phyloP scores from a whole-genome alignment of 2,888 invertebrate genomes.

The Microchrysa polita region DNA sequence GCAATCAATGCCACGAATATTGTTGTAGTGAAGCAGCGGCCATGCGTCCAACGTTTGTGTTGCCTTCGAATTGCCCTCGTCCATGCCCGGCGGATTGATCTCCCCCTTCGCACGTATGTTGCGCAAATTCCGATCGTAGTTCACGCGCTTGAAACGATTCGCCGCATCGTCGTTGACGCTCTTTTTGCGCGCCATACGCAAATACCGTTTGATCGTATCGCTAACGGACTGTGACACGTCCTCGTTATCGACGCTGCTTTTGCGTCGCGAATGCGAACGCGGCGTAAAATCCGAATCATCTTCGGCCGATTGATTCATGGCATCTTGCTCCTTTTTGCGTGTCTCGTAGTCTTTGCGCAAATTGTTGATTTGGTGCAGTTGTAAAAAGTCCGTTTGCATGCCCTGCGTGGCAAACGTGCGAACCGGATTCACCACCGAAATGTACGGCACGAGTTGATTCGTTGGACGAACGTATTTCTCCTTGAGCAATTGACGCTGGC shows the following conservation, averaged over 20 bases:
- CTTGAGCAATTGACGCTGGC: neutral
- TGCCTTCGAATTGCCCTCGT: constrained; percentile 79
- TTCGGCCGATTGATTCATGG: constrained; percentile 26
- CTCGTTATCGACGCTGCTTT: constrained; percentile 84
- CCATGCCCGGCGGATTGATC: constrained; percentile 79
- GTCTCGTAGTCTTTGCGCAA: constrained; percentile 58
- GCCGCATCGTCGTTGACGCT: constrained; percentile 80
- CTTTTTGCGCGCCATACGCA: constrained; percentile 88
- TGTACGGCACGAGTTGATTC: constrained; percentile 28
- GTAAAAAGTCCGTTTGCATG: constrained; percentile 60
- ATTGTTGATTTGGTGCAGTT: constrained; percentile 57
- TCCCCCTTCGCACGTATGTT: constrained; percentile 84
- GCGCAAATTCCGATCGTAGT: constrained; percentile 84
- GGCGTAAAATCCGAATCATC: constrained; percentile 60
- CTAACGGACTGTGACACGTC: constrained; percentile 88
- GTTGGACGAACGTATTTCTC: constrained; percentile 20
- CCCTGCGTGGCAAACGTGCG: constrained; percentile 52
- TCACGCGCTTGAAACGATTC: constrained; percentile 86
- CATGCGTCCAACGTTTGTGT: constrained; percentile 82
- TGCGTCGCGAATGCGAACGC: constrained; percentile 65
- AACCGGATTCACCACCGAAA: constrained; percentile 44
- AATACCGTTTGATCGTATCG: constrained; percentile 85
- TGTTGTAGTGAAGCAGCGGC: constrained; percentile 69
- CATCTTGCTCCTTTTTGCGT: constrained; percentile 52
- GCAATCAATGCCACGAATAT: constrained; percentile 62